These are phyloP conservation scores for Tragelaphus strepsiceros DNA, from an alignment of 2,113 vertebrate species.

Conservation along the genomic window DNA sequence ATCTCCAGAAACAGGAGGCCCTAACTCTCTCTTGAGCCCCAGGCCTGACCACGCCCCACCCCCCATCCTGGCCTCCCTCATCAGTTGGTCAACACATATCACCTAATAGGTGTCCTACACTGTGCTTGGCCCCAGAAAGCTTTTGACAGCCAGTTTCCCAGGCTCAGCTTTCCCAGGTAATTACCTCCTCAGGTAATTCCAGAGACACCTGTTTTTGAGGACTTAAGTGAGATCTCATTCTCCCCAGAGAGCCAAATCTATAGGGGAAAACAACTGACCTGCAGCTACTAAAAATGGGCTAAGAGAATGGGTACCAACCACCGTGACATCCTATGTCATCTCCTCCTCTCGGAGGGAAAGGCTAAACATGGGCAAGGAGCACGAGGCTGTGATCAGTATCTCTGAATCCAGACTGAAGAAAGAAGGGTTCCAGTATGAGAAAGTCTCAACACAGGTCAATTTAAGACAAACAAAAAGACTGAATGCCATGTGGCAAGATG, in stretches of 20 bases:
- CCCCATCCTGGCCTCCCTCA: background rate
- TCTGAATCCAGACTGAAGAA: background rate
- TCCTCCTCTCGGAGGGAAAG: background rate
- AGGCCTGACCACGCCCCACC: background rate
- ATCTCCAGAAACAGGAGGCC: background rate
- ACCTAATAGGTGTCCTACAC: background rate
- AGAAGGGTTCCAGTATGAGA: background rate
- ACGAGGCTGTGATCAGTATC: background rate
- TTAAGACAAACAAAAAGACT: background rate
- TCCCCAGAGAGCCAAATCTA: background rate
- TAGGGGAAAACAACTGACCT: background rate
- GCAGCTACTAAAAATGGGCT: background rate
- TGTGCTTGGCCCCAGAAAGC: background rate
- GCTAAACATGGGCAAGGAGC: background rate
- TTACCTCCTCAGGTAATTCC: background rate
- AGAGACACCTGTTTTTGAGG: background rate
- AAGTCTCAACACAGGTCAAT: background rate
- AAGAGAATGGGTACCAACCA: background rate
- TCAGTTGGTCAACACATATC: background rate
- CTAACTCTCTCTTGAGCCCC: background rate
- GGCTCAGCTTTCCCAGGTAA: background rate
- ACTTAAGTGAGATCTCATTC: background rate
- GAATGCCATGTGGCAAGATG: background rate
- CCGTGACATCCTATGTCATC: background rate
- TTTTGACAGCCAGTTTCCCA: background rate